phyloP scores from a whole-genome alignment of 2,113 vertebrate genomes.

The Syngnathus floridae region DNA sequence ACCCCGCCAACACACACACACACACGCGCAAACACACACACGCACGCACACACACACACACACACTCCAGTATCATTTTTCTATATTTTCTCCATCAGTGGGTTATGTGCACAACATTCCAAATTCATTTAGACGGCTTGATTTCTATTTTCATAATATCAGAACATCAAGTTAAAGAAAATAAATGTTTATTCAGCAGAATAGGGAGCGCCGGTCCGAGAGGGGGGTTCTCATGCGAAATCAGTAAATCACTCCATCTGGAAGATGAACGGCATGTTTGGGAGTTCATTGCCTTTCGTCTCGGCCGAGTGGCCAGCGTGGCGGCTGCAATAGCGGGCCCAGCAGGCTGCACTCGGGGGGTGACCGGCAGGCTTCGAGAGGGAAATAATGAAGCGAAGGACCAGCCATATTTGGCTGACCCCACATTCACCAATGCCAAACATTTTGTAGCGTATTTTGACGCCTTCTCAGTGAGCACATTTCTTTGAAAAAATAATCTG shows the following conservation, averaged over 20 bases:
- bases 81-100: constrained; percentile 59
- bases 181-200: constrained; percentile 68
- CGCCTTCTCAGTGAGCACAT: not conserved
- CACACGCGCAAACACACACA: not conserved
- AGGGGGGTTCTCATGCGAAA: constrained; percentile 54
- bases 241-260: constrained; percentile 67
- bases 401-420: constrained; percentile 31
- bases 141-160: constrained; percentile 69
- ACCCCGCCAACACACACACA: constrained; percentile 48
- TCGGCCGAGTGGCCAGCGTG: constrained; percentile 52
- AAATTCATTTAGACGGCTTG: constrained; percentile 57
- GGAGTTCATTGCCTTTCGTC: constrained; percentile 69
- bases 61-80: constrained; percentile 55
- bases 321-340: constrained; percentile 41
- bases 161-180: constrained; percentile 66
- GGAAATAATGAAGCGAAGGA: constrained; percentile 59
- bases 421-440: constrained; percentile 24
- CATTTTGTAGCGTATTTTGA: constrained; percentile 18
- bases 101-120: constrained; percentile 54
- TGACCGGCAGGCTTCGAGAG: constrained; percentile 55
- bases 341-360: constrained; percentile 44
- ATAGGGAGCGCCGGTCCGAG: constrained; percentile 41
- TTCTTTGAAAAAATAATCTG: not conserved
- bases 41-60: constrained; percentile 21
- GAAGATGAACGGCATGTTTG: constrained; percentile 69